Evolutionary conservation across 2,113 vertebrate species (phyloP).

Genomic region (Ammospiza nelsoni): DNA sequence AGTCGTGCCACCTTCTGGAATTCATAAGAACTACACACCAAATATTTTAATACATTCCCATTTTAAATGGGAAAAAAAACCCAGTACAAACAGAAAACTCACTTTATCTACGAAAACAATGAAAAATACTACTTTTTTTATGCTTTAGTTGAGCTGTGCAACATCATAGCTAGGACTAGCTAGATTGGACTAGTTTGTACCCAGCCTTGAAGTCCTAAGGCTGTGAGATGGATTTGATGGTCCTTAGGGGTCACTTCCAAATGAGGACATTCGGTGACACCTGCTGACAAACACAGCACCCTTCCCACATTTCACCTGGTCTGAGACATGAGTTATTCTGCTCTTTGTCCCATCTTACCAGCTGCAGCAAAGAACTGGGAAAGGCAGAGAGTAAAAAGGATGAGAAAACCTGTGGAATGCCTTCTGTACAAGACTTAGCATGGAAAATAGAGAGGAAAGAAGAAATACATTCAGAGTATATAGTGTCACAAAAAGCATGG

Average conservation of each 20-base stretch:
- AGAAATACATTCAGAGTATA: not conserved
- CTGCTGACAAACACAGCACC: not conserved
- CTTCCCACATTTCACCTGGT: not conserved
- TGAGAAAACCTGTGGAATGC: not conserved
- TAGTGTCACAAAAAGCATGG: not conserved
- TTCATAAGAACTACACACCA: not conserved
- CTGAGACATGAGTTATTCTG: not conserved
- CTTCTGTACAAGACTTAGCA: not conserved
- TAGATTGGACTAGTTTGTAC: not conserved
- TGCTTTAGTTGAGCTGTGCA: not conserved
- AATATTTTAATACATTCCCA: not conserved
- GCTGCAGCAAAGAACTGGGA: not conserved
- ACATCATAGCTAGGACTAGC: not conserved
- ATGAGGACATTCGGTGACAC: not conserved
- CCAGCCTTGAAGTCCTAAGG: not conserved
- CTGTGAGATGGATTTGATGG: not conserved
- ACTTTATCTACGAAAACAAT: not conserved
- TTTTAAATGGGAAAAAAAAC: not conserved
- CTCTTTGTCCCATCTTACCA: not conserved
- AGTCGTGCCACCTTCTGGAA: conserved; percentile 62
- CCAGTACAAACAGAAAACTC: not conserved
- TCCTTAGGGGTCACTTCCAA: not conserved
- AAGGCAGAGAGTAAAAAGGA: not conserved
- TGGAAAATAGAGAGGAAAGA: not conserved
- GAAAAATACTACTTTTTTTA: not conserved